Conservation (phyloP, 2,888 invertebrate species). For the Hartigia nigra region DNA sequence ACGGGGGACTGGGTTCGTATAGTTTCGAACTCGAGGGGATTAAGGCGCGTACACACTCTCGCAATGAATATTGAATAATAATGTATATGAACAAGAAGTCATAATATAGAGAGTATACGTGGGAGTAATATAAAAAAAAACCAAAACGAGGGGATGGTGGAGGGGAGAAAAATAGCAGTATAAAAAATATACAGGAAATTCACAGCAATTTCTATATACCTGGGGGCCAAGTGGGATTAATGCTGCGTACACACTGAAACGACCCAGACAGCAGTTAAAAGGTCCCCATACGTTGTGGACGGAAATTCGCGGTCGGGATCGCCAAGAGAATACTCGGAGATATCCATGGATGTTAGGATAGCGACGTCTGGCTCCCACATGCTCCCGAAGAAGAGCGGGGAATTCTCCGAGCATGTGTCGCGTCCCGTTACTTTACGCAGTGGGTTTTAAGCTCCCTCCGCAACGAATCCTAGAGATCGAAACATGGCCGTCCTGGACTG, state of each 20-base stretch:
- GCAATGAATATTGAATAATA: not conserved
- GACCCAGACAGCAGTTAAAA: not conserved
- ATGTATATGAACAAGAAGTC: not conserved
- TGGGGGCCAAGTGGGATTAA: not conserved
- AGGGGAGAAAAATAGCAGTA: not conserved
- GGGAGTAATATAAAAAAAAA: not conserved
- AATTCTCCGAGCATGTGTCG: not conserved
- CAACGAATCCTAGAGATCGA: not conserved
- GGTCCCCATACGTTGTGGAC: not conserved
- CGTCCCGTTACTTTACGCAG: not conserved
- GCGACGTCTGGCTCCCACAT: slow-evolving; percentile 4
- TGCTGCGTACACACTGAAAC: not conserved
- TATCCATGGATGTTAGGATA: not conserved
- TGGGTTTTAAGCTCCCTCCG: not conserved
- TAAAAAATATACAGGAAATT: not conserved
- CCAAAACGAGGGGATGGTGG: not conserved
- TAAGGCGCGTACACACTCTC: not conserved
- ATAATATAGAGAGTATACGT: not conserved
- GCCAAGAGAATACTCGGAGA: not conserved
- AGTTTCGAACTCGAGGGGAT: not conserved
- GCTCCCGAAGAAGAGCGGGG: not conserved
- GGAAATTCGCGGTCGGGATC: not conserved
- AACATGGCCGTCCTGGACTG: not conserved
- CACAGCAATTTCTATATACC: not conserved
- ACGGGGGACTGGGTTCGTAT: not conserved